Evolutionary conservation across 92 coral and sea anemone genomes (phyloP).

Genomic region (Siderastrea siderea): DNA sequence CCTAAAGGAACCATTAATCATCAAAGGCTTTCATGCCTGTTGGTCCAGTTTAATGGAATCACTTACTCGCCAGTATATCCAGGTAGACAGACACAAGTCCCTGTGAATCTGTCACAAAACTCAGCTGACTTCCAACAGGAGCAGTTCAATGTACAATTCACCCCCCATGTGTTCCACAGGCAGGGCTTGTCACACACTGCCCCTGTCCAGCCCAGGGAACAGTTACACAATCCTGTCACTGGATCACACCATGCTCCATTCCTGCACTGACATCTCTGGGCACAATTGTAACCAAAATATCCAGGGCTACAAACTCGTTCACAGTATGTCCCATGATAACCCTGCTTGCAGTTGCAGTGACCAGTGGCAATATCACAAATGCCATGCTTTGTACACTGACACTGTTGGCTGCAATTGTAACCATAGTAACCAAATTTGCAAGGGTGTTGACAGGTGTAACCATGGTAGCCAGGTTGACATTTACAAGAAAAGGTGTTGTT

Average conservation of each 20-base stretch:
- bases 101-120: slow-evolving; percentile 86
- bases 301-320: slow-evolving; percentile 72
- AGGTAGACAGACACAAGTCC: slow-evolving; percentile 83
- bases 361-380: slow-evolving; percentile 87
- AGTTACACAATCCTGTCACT: slow-evolving; percentile 84
- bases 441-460: slow-evolving; percentile 84
- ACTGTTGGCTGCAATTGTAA: slow-evolving; percentile 75
- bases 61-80: slow-evolving; percentile 87
- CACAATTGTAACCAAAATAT: slow-evolving; percentile 92
- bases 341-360: slow-evolving; percentile 82
- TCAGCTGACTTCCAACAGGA: slow-evolving; percentile 76
- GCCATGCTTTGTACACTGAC: slow-evolving; percentile 82
- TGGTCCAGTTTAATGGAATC: too few species aligned
- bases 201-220: slow-evolving; percentile 92
- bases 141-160: slow-evolving; percentile 74
- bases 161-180: slow-evolving; percentile 85
- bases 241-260: slow-evolving; percentile 79
- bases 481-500: slow-evolving; percentile 64
- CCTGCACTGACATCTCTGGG: slow-evolving; percentile 89
- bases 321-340: slow-evolving; percentile 83
- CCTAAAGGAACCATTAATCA: too few species aligned
- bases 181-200: slow-evolving; percentile 88
- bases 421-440: slow-evolving; percentile 93
- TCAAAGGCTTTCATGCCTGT: too few species aligned
- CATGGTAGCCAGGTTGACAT: slow-evolving; percentile 87